Base-by-base conservation (phyloP, 2,888 invertebrate genomes). In the Heteromyza rotundicornis region DNA sequence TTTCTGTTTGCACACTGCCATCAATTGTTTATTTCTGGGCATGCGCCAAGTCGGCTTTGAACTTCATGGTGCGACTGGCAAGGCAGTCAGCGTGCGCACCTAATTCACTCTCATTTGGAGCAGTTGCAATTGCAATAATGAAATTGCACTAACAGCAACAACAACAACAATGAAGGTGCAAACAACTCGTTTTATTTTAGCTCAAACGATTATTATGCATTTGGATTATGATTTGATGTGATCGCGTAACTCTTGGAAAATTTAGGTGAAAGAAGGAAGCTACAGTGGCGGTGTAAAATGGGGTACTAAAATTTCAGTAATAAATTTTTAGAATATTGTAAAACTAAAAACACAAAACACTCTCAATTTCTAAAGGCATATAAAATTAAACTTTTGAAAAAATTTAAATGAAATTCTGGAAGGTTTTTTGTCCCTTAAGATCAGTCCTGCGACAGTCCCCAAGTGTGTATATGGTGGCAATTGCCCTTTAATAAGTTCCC, bases 201-300 rank as follows among this genome's bases (percentile, higher is more conserved):
- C 22, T 44, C 2, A 24, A 40, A 40, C 36, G 35, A 59, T 59
- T 23, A 44, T 51, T 59, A 50, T 51, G 52, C 24, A 59, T 40
- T 64, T 17, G 24, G 47, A 36, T 49, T 64, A 40, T 58, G 65
- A 74, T 67, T 72, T 64, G 66, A 62, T 62, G 62, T 73, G 76
- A 74, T 74, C 77, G 76, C 77, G 71, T 73, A 71, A 77, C 70
- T 60, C 44, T 52, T 27, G 1, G 63, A n/a, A n/a, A 64, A 67
- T 64, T 67, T 63, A 36, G 67, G 66, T 68, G 67, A 67, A 67
- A 67, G 67, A 70, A 68, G 68, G 68, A 71, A 68, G 67, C 68
- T 64, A 61, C 65, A 54, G 52, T 53, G 23, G 52, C 40, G 64
- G 54, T 16, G 35, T 27, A 27, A 27, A 27, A 27, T 27, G 27